A percentile compares a stretch with the other conserved stretches of the same genome.
Evolutionary conservation across 2,888 invertebrate genomes (phyloP).

Genomic region (Trichopoda pennipes): DNA sequence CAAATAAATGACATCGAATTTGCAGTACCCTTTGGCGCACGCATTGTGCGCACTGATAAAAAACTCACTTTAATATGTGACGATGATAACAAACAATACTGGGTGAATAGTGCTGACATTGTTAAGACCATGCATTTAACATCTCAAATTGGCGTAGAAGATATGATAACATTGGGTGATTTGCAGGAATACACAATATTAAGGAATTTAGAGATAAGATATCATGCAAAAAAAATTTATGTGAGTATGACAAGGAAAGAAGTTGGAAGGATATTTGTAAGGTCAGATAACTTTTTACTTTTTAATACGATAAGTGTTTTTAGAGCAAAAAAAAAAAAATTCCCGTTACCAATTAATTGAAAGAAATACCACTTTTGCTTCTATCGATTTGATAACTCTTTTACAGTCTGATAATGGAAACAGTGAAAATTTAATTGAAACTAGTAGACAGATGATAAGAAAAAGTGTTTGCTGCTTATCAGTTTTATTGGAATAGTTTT

Average conservation of each 20-base stretch:
- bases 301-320: no score
- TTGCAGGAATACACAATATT: constrained; percentile 96
- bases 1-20: constrained; percentile 84
- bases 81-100: constrained; percentile 90
- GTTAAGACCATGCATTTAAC: constrained; percentile 88
- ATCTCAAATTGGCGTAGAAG: constrained; percentile 92
- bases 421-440: no score
- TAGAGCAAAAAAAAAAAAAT: no score
- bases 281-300: no score
- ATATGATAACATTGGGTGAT: constrained; percentile 97
- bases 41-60: constrained; percentile 89
- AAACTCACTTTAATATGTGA: constrained; percentile 89
- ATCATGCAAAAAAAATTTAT: constrained; percentile 93
- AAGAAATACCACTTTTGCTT: no score
- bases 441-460: no score
- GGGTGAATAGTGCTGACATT: constrained; percentile 84
- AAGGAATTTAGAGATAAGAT: constrained; percentile 93
- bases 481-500: no score
- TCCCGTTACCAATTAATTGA: no score
- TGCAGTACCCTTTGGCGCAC: constrained; percentile 92
- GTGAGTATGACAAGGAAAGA: constrained; percentile 83
- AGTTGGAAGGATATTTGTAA: no score
- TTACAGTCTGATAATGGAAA: no score
- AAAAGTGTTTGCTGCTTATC: no score
- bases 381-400: no score